These are phyloP conservation scores for Heliothis virescens DNA, from an alignment of 1,140 invertebrate genomes.

Conservation along the genomic window DNA sequence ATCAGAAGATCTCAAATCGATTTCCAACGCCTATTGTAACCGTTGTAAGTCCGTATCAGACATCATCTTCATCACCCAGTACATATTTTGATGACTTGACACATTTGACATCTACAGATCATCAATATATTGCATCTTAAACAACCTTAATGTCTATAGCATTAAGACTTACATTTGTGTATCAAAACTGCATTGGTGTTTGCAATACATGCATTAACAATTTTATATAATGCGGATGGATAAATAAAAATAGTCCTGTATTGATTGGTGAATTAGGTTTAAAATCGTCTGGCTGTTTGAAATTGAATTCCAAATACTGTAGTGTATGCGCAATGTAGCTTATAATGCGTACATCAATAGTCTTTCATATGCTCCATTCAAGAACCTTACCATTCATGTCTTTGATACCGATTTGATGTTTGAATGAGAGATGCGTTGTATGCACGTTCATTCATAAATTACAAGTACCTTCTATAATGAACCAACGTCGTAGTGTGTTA, in stretches of 20 bases:
- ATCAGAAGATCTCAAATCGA: constrained; percentile 69
- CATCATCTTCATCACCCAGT: constrained; percentile 75
- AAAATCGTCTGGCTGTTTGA: constrained; percentile 25
- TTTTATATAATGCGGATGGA: constrained; percentile 28
- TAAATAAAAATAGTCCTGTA: constrained; percentile 20
- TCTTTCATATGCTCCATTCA: constrained; percentile 67
- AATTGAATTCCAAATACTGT: background rate
- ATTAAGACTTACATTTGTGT: constrained; percentile 41
- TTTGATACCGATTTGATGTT: constrained; percentile 59
- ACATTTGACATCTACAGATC: constrained; percentile 56
- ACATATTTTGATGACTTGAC: constrained; percentile 70
- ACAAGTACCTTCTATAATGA: constrained; percentile 32
- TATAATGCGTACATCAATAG: constrained; percentile 61
- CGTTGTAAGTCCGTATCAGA: constrained; percentile 68
- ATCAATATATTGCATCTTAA: background rate
- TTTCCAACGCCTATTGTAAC: constrained; percentile 70
- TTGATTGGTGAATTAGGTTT: constrained; percentile 24
- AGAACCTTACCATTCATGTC: constrained; percentile 64
- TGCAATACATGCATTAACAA: constrained; percentile 15
- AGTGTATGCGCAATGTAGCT: constrained; percentile 47
- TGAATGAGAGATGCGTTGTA: constrained; percentile 56
- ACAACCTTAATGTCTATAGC: background rate
- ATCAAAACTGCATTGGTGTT: background rate
- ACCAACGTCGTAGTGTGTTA: constrained; percentile 1
- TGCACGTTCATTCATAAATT: constrained; percentile 55